Evolutionary conservation across 2,113 vertebrate species (phyloP).

Genomic region (Monopterus albus): DNA sequence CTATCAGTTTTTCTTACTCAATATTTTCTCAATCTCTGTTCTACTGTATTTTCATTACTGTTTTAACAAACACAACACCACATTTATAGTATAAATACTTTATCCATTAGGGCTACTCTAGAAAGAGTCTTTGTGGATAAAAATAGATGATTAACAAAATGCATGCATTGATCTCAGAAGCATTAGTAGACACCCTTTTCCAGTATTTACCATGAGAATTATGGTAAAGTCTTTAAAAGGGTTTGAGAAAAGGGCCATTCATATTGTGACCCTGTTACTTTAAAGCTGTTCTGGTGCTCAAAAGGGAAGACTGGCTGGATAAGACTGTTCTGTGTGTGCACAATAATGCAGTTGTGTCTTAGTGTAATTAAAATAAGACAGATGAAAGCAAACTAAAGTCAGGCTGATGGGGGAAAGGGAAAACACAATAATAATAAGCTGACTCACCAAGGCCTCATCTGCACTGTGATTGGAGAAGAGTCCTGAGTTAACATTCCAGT

Average conservation of each 20-base stretch:
- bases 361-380: neutral
- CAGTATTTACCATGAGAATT: neutral
- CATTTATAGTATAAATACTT: neutral
- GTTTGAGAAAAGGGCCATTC: neutral
- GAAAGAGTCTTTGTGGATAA: neutral
- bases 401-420: neutral
- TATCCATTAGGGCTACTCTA: neutral
- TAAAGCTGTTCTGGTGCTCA: neutral
- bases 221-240: neutral
- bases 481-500: slow-evolving; percentile 94
- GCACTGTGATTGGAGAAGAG: slow-evolving; percentile 88
- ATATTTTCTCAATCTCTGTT: neutral
- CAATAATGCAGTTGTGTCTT: neutral
- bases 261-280: neutral
- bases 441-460: slow-evolving; percentile 90
- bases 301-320: neutral
- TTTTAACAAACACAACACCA: neutral
- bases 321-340: neutral
- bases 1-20: neutral
- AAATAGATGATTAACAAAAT: neutral
- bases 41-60: neutral
- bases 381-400: neutral
- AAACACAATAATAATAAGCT: slow-evolving; percentile 1
- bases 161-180: neutral
- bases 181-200: neutral